Base-by-base conservation (phyloP, 2,888 invertebrate species). In the Norana najaformis region DNA sequence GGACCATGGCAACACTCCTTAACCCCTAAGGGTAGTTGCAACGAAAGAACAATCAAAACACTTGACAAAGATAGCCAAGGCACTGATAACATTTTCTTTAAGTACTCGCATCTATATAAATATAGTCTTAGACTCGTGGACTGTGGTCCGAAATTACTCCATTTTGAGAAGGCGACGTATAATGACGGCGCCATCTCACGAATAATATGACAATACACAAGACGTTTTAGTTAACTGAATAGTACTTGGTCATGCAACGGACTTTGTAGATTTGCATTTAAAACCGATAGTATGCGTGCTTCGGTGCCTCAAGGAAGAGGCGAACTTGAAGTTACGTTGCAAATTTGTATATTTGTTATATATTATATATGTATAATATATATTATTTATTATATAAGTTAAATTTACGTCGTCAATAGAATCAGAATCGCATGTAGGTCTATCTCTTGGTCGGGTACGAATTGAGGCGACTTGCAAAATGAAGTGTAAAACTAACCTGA, bases 81-180 rank as follows among this genome's bases (percentile, higher is more conserved):
- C n/a, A n/a, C n/a, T n/a, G n/a, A n/a, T n/a, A n/a, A n/a, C n/a
- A n/a, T n/a, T n/a, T n/a, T n/a, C n/a, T n/a, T n/a, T n/a, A n/a
- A n/a, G n/a, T n/a, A n/a, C n/a, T n/a, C 85, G 23, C 13, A 83
- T 69, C 89, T 90, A 88, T 90, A 53, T n/a, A 89, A 89, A 35
- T 89, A 89, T n/a, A n/a, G n/a, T n/a, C n/a, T n/a, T n/a, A n/a
- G n/a, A n/a, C n/a, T n/a, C n/a, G n/a, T n/a, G n/a, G n/a, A n/a
- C n/a, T n/a, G n/a, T n/a, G n/a, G n/a, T n/a, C n/a, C n/a, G n/a
- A n/a, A n/a, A n/a, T n/a, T n/a, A n/a, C n/a, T n/a, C n/a, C n/a
- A n/a, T n/a, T n/a, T n/a, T n/a, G n/a, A n/a, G n/a, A n/a, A n/a
- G n/a, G n/a, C n/a, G n/a, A n/a, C n/a, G n/a, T n/a, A n/a, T n/a